phyloP scores from a whole-genome alignment of 2,888 invertebrate species.

The Drosophila tanythrix region DNA sequence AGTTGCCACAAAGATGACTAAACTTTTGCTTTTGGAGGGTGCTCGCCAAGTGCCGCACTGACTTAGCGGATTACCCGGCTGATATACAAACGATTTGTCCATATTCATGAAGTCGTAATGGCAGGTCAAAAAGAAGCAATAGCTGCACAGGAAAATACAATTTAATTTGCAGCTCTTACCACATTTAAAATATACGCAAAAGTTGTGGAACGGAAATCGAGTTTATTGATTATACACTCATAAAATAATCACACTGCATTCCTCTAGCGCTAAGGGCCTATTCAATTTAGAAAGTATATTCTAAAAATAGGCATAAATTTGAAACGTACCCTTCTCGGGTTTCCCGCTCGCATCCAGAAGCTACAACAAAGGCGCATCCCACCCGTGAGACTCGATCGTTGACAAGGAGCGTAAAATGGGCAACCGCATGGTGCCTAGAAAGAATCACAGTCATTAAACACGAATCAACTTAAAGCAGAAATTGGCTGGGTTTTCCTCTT shows the following conservation, averaged over 20 bases:
- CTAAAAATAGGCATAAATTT: too few species aligned
- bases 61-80: constrained; percentile 31
- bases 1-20: constrained; percentile 48
- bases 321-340: constrained; percentile 12
- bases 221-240: background rate
- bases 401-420: constrained; percentile 43
- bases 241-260: background rate
- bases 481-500: background rate
- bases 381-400: constrained; percentile 67
- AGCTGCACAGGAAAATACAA: constrained; percentile 21
- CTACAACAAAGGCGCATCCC: constrained; percentile 55
- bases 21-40: constrained; percentile 11
- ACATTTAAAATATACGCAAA: background rate
- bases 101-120: constrained; percentile 58
- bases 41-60: constrained; percentile 45
- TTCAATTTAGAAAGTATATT: too few species aligned
- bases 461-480: background rate
- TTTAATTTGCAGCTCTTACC: background rate
- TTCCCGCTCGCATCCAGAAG: constrained; percentile 21
- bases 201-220: background rate
- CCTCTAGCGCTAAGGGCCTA: too few species aligned
- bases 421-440: constrained; percentile 18
- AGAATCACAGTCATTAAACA: background rate
- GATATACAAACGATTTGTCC: constrained; percentile 36
- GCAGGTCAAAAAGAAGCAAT: constrained; percentile 62